Conservation (phyloP, 2,888 invertebrate species). For the Lamproptera curius region DNA sequence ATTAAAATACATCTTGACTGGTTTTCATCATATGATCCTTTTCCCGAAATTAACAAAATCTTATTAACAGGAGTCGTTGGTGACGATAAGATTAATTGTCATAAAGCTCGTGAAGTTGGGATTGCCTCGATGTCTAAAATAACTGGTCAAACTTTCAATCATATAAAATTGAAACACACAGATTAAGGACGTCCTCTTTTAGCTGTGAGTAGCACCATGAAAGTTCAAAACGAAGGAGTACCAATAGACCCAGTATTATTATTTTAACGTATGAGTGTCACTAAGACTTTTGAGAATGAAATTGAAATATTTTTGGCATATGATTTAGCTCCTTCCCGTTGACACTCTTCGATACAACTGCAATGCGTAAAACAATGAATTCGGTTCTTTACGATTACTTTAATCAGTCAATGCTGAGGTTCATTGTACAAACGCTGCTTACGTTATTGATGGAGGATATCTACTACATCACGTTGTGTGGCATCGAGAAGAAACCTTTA, state of each 20-base stretch:
- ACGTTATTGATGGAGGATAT: not conserved
- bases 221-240: constrained; percentile 39
- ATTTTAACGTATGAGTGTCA: constrained; percentile 40
- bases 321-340: not conserved
- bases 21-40: constrained; percentile 40
- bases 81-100: constrained; percentile 29
- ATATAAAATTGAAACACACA: constrained; percentile 39
- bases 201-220: constrained; percentile 34
- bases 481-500: constrained; percentile 28
- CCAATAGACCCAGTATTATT: constrained; percentile 36
- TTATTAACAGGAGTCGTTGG: constrained; percentile 32
- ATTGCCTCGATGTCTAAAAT: constrained; percentile 34
- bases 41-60: constrained; percentile 27
- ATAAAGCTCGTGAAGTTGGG: constrained; percentile 27
- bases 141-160: constrained; percentile 31
- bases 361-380: constrained; percentile 23
- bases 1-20: constrained; percentile 36
- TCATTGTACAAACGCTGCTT: constrained; percentile 1
- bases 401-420: constrained; percentile 26
- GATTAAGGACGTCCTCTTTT: constrained; percentile 41
- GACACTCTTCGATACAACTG: constrained; percentile 23
- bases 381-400: constrained; percentile 31
- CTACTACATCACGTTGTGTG: constrained; percentile 22
- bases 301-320: not conserved
- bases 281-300: constrained; percentile 6